Conservation (phyloP, 2,888 invertebrate species). For the Conus canariensis region DNA sequence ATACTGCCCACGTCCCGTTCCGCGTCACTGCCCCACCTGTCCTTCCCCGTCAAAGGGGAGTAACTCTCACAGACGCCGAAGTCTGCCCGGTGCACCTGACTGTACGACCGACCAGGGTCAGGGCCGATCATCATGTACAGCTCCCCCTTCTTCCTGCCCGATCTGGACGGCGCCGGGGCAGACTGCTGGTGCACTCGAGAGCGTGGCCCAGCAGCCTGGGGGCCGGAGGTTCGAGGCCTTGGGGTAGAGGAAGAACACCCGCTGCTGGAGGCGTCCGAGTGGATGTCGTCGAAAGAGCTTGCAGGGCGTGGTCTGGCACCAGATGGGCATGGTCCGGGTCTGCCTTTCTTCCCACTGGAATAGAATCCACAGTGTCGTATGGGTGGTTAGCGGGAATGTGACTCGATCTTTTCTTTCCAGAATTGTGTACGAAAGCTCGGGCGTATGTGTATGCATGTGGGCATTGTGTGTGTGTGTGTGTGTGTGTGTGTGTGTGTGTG, state of each 20-base stretch:
- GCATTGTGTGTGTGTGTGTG: background rate
- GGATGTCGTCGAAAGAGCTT: slow-evolving; percentile 21
- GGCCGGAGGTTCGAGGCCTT: background rate
- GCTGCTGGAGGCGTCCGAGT: slow-evolving; percentile 26
- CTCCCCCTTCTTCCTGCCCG: background rate
- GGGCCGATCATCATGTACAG: slow-evolving; percentile 31
- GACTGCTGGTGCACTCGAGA: background rate
- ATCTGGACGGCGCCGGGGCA: too few relatives aligned
- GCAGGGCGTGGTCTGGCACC: background rate
- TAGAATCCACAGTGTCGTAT: background rate
- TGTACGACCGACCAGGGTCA: background rate
- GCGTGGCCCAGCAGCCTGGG: background rate
- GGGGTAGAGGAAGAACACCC: slow-evolving; percentile 26
- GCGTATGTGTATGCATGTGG: too few relatives aligned
- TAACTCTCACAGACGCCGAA: slow-evolving; percentile 19
- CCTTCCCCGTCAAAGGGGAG: background rate
- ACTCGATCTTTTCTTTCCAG: too few relatives aligned
- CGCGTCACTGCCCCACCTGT: background rate
- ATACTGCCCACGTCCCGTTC: slow-evolving; percentile 27
- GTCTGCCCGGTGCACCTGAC: slow-evolving; percentile 13
- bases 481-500: background rate
- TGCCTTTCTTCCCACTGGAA: background rate
- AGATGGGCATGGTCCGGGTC: background rate
- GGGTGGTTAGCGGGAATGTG: too few relatives aligned
- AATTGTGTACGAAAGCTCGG: background rate